Base-by-base conservation (phyloP, 2,888 invertebrate genomes). In the Eupithecia inturbata region DNA sequence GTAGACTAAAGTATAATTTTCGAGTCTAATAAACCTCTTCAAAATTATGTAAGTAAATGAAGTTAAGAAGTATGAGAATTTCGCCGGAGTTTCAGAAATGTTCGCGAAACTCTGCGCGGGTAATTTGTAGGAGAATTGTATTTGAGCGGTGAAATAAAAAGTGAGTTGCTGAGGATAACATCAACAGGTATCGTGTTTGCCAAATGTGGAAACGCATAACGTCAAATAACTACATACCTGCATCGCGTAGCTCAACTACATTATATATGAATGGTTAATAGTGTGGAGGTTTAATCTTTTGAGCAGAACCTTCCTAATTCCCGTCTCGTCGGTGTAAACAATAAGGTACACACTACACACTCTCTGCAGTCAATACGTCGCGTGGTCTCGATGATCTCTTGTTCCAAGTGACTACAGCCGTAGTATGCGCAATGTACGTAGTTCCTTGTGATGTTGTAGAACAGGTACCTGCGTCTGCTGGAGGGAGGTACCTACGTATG, bases 401-500 rank as follows among this genome's bases (percentile, higher is more conserved):
- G 57, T 26, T 12, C 26, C n/a, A 10, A 33, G 28, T 7, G 63
- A 63, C 31, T 62, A 0, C 1, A 28, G 62, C 9, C 62, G 31
- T 33, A 28, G 57, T 28, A 14, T 31, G 19, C 63, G 62, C 33
- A 31, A 1, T 9, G 26, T 16, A 16, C 9, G 62, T 60, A 26
- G 28, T n/a, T n/a, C n/a, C n/a, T n/a, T 2, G 26, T 16, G 60
- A 22, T 53, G 53, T 10, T n/a, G 22, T 22, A 22, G 53, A 53
- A n/a, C 9, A 49, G 49, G 49, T 53, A 53, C n/a, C n/a, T n/a
- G n/a, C 57, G 14, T n/a, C 63, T n/a, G 5, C 22, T 36, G 63
- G 63, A 22, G n/a, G 49, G 49, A 10, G 12, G 82, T 82, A n/a
- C n/a, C n/a, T n/a, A 82, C 83, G 87, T 87, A 83, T 89, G 89